Evolutionary conservation across 2,888 invertebrate species (phyloP), one percentile per base, ranked within the genome.

Genomic region (Drosophila acutilabella): DNA sequence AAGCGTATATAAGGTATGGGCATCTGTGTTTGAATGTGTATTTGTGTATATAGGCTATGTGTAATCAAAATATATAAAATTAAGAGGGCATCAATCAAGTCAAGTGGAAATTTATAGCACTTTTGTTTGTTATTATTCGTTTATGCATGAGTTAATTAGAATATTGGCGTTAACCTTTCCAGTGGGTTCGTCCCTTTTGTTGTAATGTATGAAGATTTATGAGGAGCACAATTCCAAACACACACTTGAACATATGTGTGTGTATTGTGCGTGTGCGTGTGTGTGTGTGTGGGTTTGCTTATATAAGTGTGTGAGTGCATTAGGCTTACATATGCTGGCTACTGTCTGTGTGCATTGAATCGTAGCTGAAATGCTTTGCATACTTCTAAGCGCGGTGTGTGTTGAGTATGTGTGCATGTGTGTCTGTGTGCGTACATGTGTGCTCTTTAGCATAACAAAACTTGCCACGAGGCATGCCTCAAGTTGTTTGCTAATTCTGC

Each of bases 41-140:
- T 60, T 13, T 45, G 0, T 62, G 47, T 54, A 18, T 64, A 4
- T 30, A 14, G 11, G 14, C 11, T 33, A 13, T 59, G 7, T 20
- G n/a, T 40, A 20, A 74, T 67, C 45, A 36, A 45, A 47, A 61
- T 72, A 40, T 62, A 70, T 41, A 70, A 68, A 71, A 65, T 75
- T 74, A 74, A 74, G 69, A 62, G 66, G 68, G 78, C 76, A 86
- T 86, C 89, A 86, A 86, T 86, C 88, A 86, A 86, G 89, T 86
- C 86, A 87, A 87, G 82, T 89, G 89, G 82, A 86, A 89, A 86
- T 89, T 86, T 86, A 86, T 86, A 89, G 88, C 88, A 89, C 85
- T 89, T 87, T 84, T 81, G 81, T 89, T 86, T 87, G 85, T 87
- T 89, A 89, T 89, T 86, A 86, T 89, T 87, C 89, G 88, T 86